These are phyloP conservation scores for Somateria mollissima DNA, from an alignment of 2,797 vertebrate species.

Conservation along the genomic window DNA sequence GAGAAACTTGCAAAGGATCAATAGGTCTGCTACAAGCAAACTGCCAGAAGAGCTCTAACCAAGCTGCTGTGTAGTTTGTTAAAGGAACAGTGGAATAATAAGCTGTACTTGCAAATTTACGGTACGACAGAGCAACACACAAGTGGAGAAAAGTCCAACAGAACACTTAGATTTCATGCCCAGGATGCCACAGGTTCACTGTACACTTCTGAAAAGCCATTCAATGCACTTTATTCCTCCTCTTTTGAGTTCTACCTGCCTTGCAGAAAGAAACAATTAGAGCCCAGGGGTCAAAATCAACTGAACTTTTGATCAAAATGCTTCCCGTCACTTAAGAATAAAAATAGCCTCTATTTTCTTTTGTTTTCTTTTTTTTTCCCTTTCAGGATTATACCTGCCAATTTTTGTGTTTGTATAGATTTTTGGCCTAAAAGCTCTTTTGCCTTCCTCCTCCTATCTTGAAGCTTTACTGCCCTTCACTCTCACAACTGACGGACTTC, in stretches of 20 bases:
- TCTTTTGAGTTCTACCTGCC: background rate
- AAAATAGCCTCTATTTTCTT: background rate
- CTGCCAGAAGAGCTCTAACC: background rate
- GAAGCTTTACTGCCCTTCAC: background rate
- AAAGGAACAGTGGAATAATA: background rate
- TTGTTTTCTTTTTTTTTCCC: background rate
- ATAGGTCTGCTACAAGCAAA: background rate
- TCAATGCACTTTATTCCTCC: background rate
- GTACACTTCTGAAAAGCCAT: background rate
- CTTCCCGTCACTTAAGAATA: background rate
- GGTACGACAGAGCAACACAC: background rate
- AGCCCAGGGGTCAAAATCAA: background rate
- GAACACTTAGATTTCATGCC: background rate
- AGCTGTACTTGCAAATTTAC: background rate
- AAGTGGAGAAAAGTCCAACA: background rate
- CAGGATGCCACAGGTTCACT: background rate
- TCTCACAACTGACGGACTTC: background rate
- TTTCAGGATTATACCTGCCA: background rate
- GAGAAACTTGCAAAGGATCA: background rate
- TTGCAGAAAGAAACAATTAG: background rate
- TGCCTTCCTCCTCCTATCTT: background rate
- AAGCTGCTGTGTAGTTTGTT: background rate
- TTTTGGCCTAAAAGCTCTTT: background rate
- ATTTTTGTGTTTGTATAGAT: background rate
- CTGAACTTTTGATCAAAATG: background rate